Evolutionary conservation across 2,888 invertebrate genomes (phyloP), one percentile per base, ranked within the genome.

Genomic region (Galerucella nymphaeae): DNA sequence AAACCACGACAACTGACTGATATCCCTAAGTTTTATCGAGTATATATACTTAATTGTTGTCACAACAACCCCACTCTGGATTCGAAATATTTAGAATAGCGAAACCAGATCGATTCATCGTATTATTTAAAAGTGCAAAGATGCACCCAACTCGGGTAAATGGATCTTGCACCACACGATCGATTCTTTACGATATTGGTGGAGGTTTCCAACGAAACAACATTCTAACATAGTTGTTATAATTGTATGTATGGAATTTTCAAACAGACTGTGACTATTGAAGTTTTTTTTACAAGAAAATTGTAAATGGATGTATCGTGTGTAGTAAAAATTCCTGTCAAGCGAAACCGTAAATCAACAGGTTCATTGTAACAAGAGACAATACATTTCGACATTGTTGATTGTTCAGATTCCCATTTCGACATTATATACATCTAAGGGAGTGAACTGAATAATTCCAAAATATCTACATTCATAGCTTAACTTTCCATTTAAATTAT

Each of bases 31-130:
- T 78, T 79, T 75, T 77, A 77, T 78, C 76, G 78, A 75, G 79
- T 82, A 82, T 83, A 82, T 84, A 84, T 84, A 84, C 77, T 80
- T 78, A 79, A 82, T 79, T 77, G 78, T 80, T 78, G 79, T 78
- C 73, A 75, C 74, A 79, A 70, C 79, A 76, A 82, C 82, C 84
- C 83, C 83, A 82, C 83, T 82, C 81, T 81, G 76, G 73, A 76
- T 61, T 71, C 61, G 75, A 77, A 80, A 80, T 82, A 83, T 82
- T 81, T 81, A 81, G 82, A 84, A 83, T 80, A 82, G 80, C 78
- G 75, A 82, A 83, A 82, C 82, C 80, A 82, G 83, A 84, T 82
- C 82, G 82, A 81, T 80, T 82, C 80, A 68, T 62, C 82, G 80
- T 81, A 76, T 79, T 76, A 80, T 80, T 80, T 81, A 83, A 80